Base-by-base conservation (phyloP, 2,113 vertebrate species). In the Hipposideros armiger region DNA sequence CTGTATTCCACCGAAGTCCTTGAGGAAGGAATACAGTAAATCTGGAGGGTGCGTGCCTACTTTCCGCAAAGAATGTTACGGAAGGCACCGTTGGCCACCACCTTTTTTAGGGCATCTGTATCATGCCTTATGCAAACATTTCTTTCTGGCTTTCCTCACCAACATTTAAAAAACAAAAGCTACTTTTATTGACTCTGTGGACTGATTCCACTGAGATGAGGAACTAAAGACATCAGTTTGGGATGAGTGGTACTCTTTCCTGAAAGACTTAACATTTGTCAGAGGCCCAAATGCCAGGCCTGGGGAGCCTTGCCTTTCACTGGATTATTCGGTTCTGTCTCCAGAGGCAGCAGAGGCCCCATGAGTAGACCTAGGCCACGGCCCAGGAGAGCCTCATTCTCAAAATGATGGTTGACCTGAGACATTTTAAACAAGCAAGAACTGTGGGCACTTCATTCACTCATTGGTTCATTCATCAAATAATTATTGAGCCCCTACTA, bases 1-100 rank as follows among this genome's bases (percentile, higher is more conserved):
- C 98, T 97, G 98, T 96, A 96, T 98, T 98, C 98, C 98, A 97
- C 98, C 97, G 97, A 97, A 97, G 98, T 98, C 98, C 97, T 98
- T 97, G 97, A 98, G 97, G 97, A 98, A 97, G 97, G 98, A 95
- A 94, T 96, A 90, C 97, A 97, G 98, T 99, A 97, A 98, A 98
- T 98, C 98, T 98, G 97, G 97, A 97, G 94, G 97, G 97, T 95
- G 95, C 95, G 58, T 72, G 96, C 94, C 93, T 80, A 4, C 90
- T 96, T 92, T 97, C 97, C 1, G 0, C 96, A 74, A 96, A 95
- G 97, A 97, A 89, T 74, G 91, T 95, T 93, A 95, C 74, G 93
- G 96, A 95, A 95, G 95, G 95, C 95, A 45, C 56, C 15, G 30
- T 10, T 74, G 90, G 95, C 93, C 85, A 80, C 97, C 96, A 85